Percentiles rank a stretch among this genome's conserved stretches.
These are phyloP conservation scores for Metalampra italica DNA, from an alignment of 2,888 invertebrate genomes.

Conservation along the genomic window DNA sequence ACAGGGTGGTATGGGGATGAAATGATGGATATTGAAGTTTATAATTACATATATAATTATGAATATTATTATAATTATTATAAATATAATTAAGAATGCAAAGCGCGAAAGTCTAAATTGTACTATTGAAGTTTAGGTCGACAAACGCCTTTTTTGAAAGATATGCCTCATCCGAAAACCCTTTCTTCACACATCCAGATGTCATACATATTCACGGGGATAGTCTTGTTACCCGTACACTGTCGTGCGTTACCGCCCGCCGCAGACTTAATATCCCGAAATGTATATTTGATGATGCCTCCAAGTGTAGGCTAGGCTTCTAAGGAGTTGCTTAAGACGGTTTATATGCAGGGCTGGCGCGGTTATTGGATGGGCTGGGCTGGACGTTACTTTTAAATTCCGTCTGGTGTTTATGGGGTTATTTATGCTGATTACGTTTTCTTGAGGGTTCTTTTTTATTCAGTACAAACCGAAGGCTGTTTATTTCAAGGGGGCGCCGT, in stretches of 20 bases:
- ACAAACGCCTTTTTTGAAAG: too few species aligned
- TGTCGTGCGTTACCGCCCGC: constrained; percentile 28
- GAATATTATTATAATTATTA: too few species aligned
- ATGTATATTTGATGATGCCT: constrained; percentile 71
- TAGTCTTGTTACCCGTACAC: constrained; percentile 31
- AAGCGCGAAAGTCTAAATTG: too few species aligned
- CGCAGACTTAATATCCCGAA: constrained; percentile 54
- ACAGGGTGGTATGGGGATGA: too few species aligned
- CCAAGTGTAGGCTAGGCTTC: constrained; percentile 37
- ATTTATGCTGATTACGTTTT: constrained; percentile 30
- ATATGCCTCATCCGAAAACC: background rate
- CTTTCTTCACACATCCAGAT: background rate
- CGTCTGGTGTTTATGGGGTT: constrained; percentile 27
- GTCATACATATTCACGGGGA: constrained; percentile 55
- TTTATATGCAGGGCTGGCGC: constrained; percentile 47
- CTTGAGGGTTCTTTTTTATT: constrained; percentile 13
- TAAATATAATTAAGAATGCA: too few species aligned
- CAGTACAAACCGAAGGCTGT: background rate
- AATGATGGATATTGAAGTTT: too few species aligned
- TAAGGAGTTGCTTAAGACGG: constrained; percentile 40
- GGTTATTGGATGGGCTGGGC: constrained; percentile 11
- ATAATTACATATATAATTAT: too few species aligned
- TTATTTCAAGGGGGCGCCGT: too few species aligned
- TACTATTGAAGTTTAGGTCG: too few species aligned
- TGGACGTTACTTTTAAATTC: constrained; percentile 31